Evolutionary conservation across 2,113 vertebrate species (phyloP).

Genomic region (Rhagologus leucostigma): DNA sequence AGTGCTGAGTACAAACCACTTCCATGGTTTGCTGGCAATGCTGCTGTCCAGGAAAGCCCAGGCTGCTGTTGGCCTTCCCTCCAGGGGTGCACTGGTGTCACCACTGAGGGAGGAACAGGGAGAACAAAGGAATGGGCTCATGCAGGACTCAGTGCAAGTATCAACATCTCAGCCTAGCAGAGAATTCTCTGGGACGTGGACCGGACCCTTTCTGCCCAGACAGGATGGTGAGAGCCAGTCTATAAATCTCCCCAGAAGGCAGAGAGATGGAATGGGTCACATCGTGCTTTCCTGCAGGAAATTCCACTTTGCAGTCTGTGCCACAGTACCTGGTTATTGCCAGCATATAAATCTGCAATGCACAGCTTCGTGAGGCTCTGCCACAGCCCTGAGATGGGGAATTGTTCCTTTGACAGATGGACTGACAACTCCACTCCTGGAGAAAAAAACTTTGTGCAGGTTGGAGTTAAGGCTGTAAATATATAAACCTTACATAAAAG

Average conservation of each 20-base stretch:
- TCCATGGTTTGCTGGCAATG: not conserved
- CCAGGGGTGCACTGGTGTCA: not conserved
- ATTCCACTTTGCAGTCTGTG: not conserved
- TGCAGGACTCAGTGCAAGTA: not conserved
- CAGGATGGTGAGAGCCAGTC: not conserved
- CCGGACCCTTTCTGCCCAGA: not conserved
- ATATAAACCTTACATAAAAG: not conserved
- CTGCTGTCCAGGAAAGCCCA: not conserved
- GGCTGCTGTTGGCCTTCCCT: not conserved
- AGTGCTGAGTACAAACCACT: not conserved
- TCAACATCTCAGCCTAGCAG: not conserved
- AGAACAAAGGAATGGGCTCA: not conserved
- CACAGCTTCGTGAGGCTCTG: not conserved
- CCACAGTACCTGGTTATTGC: not conserved
- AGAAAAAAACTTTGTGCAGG: constrained; percentile 14
- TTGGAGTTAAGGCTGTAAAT: constrained; percentile 15
- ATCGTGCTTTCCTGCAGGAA: not conserved
- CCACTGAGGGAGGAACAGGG: not conserved
- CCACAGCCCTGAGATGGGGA: not conserved
- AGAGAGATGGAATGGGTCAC: not conserved
- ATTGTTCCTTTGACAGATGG: constrained; percentile 39
- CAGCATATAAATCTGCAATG: constrained; percentile 31
- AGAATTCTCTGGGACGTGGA: not conserved
- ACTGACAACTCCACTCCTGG: constrained; percentile 10
- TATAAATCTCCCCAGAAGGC: not conserved